Percentiles rank a stretch among this genome's conserved stretches.
These are phyloP conservation scores for Hiodon tergisus DNA, from an alignment of 2,113 vertebrate species.

Conservation along the genomic window DNA sequence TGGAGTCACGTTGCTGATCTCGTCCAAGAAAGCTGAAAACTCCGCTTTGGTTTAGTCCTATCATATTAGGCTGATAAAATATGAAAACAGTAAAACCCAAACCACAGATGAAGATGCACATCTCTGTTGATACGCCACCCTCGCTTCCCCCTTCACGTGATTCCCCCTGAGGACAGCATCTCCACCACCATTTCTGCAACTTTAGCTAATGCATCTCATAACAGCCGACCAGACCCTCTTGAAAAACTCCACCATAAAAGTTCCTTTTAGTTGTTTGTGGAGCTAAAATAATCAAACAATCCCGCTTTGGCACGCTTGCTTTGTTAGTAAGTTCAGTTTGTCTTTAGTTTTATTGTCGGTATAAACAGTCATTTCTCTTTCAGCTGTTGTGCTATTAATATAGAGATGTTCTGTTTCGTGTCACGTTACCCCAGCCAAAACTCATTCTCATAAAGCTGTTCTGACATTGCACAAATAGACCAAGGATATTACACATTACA, in stretches of 20 bases:
- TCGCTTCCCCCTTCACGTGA: conserved; percentile 17
- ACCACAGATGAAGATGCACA: conserved; percentile 66
- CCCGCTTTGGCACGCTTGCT: conserved; percentile 5
- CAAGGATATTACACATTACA: too few relatives aligned
- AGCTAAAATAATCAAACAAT: conserved; percentile 10
- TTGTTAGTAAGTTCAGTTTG: conserved; percentile 1
- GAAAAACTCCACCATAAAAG: conserved; percentile 37
- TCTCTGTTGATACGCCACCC: conserved; percentile 60
- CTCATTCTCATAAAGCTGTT: too few relatives aligned
- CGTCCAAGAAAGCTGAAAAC: conserved; percentile 16
- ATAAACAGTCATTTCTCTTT: neutral
- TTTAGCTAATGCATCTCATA: conserved; percentile 34
- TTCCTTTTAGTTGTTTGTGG: conserved; percentile 30
- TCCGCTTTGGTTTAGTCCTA: conserved; percentile 64
- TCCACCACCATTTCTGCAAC: conserved; percentile 31
- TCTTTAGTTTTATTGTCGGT: neutral
- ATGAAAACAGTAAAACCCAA: conserved; percentile 53
- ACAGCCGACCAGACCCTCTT: conserved; percentile 37
- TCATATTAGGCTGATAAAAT: conserved; percentile 61
- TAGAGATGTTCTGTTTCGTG: neutral
- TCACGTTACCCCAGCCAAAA: neutral
- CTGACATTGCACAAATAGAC: too few relatives aligned
- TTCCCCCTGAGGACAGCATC: conserved; percentile 29
- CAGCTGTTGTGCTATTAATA: neutral
- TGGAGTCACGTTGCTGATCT: conserved; percentile 12